A percentile compares a stretch with the other conserved stretches of the same genome.
Conservation (phyloP, 2,113 vertebrate species). For the Odobenus rosmarus region DNA sequence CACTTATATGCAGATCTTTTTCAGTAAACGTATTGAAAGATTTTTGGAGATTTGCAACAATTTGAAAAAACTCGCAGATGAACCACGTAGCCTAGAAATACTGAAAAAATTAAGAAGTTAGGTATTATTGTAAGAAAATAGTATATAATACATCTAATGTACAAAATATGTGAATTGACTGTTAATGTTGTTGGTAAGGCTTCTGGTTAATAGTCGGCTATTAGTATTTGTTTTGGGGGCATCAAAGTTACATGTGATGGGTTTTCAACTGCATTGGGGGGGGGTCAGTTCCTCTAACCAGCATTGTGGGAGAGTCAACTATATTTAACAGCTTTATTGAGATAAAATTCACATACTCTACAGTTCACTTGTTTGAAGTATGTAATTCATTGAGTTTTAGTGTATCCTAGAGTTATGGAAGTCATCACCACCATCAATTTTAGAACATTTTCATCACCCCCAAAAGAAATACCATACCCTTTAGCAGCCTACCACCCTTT, state of each 20-base stretch:
- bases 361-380: neutral
- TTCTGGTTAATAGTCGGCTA: neutral
- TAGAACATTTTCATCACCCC: neutral
- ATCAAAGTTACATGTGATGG: neutral
- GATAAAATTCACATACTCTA: neutral
- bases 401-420: neutral
- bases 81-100: neutral
- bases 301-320: neutral
- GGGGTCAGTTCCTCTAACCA: neutral
- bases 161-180: neutral
- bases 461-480: neutral
- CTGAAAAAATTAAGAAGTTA: neutral
- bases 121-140: neutral
- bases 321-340: neutral
- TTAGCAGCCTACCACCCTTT: neutral
- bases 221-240: neutral
- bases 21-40: neutral
- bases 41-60: neutral
- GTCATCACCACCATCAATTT: neutral
- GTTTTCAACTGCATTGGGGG: neutral
- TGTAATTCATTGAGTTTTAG: neutral
- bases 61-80: neutral
- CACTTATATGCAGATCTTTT: neutral
- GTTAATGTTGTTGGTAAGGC: neutral
- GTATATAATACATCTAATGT: neutral